These are phyloP conservation scores for Nasonia oneida DNA, from an alignment of 2,888 invertebrate species.

Conservation along the genomic window DNA sequence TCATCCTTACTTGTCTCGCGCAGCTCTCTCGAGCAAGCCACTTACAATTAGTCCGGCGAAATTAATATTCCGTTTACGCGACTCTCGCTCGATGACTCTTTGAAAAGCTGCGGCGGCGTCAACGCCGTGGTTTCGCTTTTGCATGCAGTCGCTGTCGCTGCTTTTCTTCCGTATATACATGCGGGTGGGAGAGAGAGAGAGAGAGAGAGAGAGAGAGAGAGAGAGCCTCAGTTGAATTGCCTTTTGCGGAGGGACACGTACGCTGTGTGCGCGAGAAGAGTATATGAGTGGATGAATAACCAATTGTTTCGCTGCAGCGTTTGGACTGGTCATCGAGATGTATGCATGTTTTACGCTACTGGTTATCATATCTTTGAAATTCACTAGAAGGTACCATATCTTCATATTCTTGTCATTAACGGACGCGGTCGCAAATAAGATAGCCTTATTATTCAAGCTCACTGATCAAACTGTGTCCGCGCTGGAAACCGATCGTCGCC, in stretches of 20 bases:
- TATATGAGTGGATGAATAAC: conserved; percentile 1
- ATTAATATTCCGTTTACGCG: conserved; percentile 35
- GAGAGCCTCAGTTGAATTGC: not conserved
- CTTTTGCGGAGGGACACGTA: not conserved
- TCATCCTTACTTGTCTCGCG: conserved; percentile 7
- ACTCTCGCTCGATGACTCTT: conserved; percentile 30
- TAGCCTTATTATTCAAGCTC: not conserved
- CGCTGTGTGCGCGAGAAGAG: not conserved
- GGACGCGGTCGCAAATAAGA: not conserved
- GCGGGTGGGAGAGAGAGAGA: not conserved
- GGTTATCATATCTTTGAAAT: not conserved
- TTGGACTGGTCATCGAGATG: not conserved
- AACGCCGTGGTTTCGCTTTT: conserved; percentile 18
- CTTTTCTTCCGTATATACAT: not conserved
- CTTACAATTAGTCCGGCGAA: conserved; percentile 7
- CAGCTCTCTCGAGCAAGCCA: not conserved
- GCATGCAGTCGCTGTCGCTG: not conserved
- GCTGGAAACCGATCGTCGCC: conserved; percentile 11
- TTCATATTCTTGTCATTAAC: not conserved
- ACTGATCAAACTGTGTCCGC: not conserved
- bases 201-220: not conserved
- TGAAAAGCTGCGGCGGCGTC: conserved; percentile 30
- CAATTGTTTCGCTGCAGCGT: not conserved
- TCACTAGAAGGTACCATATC: not conserved
- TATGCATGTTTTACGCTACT: too few species aligned